Base-by-base conservation (phyloP, 2,888 invertebrate species). In the Drosophila lutescens region DNA sequence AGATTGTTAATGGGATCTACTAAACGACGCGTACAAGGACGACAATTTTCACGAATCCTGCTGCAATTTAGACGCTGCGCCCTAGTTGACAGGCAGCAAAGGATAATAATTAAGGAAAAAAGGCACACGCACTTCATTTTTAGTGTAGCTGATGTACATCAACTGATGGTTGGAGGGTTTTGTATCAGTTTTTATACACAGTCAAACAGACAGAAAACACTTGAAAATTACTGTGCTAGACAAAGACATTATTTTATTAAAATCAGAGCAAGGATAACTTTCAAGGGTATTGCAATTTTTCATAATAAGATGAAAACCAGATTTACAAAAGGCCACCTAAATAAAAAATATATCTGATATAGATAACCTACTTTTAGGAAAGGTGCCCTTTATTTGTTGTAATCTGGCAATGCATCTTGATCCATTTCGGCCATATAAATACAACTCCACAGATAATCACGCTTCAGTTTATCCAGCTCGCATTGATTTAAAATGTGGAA, bases 61-160 rank as follows among this genome's bases (percentile, higher is more conserved):
- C 38, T 38, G 32, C 71, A 71, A 53, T 70, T 56, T n/a, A 30
- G 32, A 1, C 47, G 43, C 38, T 71, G 71, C 0, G 56, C 61
- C 9, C 38, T 17, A 8, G 20, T 17, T 0, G 26, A 46, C 10
- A 54, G 20, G 9, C 6, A 57, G 23, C 46, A 40, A 34, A 59
- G 34, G 20, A 70, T 7, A 0, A 62, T 1, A 1, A 57, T 9
- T 1, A 71, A 3, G 8, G 13, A 12, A 12, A 53, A 26, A 10
- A 70, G 4, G 13, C 10, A 36, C 2, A 26, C 30, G 20, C 36
- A 32, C 20, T 38, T 30, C 71, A 71, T 71, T 40, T 61, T 61
- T 8, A 4, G 10, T 12, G 23, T 1, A 4, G 20, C 44, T 46
- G 23, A 46, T 26, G 26, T 8, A n/a, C 2, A 46, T 46, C 17